These are phyloP conservation scores for Sinopyrophorus schimmeli DNA, from an alignment of 2,888 invertebrate species.

Conservation along the genomic window DNA sequence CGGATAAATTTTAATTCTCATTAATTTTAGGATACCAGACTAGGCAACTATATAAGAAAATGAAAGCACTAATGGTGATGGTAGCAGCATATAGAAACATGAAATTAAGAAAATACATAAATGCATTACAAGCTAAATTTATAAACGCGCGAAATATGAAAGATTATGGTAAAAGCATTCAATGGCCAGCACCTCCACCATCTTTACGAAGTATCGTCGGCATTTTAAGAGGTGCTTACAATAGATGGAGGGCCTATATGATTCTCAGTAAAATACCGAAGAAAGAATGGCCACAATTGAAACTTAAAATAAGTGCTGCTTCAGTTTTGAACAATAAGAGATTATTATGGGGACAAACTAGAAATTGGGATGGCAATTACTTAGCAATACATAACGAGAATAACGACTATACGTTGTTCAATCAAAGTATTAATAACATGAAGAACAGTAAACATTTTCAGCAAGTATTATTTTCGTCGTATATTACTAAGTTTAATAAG, in stretches of 20 bases:
- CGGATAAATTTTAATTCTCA: too few species aligned
- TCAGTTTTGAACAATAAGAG: conserved; percentile 70
- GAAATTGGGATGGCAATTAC: conserved; percentile 87
- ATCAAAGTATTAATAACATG: conserved; percentile 68
- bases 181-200: conserved; percentile 82
- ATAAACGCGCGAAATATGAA: conserved; percentile 65
- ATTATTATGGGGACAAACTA: conserved; percentile 72
- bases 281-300: conserved; percentile 86
- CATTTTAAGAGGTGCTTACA: conserved; percentile 65
- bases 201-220: conserved; percentile 67
- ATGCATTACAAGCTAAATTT: conserved; percentile 66
- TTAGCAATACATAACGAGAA: conserved; percentile 71
- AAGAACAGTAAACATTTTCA: conserved; percentile 68
- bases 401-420: conserved; percentile 66
- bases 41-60: conserved; percentile 76
- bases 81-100: conserved; percentile 79
- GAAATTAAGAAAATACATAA: conserved; percentile 74
- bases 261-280: conserved; percentile 79
- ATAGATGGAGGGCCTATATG: conserved; percentile 89
- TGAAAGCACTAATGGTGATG: conserved; percentile 84
- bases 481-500: conserved; percentile 71
- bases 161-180: conserved; percentile 77
- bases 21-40: conserved; percentile 54
- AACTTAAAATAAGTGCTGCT: conserved; percentile 77
- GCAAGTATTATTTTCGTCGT: conserved; percentile 67